phyloP scores from a whole-genome alignment of 2,113 vertebrate genomes.

The Eudyptes chrysolophus region DNA sequence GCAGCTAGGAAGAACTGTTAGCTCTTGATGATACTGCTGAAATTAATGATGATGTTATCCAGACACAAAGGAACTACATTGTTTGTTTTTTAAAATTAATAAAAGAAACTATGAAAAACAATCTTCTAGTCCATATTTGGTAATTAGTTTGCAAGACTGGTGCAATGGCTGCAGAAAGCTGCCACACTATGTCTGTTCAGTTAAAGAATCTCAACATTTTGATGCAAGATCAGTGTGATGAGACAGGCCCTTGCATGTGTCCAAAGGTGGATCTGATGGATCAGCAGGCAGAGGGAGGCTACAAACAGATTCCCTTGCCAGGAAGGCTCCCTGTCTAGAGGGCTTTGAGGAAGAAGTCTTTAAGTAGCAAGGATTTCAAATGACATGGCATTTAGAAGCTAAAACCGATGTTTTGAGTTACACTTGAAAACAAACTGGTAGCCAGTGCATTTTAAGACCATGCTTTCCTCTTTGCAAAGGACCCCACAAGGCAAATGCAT shows the following conservation, averaged over 20 bases:
- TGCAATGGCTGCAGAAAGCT: not conserved
- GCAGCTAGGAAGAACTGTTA: not conserved
- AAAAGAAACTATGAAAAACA: not conserved
- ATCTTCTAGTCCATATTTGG: not conserved
- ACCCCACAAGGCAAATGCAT: not conserved
- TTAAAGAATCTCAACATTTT: not conserved
- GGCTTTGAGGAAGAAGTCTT: not conserved
- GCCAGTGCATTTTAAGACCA: not conserved
- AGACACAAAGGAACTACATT: not conserved
- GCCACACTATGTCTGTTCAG: not conserved
- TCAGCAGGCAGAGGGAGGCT: not conserved
- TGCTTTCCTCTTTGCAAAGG: not conserved
- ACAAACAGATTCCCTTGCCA: not conserved
- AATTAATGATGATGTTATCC: not conserved
- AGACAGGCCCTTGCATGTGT: not conserved
- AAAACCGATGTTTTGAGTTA: not conserved
- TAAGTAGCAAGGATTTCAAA: not conserved
- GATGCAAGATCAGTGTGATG: not conserved
- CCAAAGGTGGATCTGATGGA: not conserved
- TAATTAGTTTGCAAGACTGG: not conserved
- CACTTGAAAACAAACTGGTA: not conserved
- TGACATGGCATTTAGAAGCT: not conserved
- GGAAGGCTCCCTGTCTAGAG: not conserved
- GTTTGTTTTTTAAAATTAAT: not conserved
- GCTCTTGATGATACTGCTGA: not conserved